Evolutionary conservation across 2,113 vertebrate genomes (phyloP).

Genomic region (Pelusios castaneus): DNA sequence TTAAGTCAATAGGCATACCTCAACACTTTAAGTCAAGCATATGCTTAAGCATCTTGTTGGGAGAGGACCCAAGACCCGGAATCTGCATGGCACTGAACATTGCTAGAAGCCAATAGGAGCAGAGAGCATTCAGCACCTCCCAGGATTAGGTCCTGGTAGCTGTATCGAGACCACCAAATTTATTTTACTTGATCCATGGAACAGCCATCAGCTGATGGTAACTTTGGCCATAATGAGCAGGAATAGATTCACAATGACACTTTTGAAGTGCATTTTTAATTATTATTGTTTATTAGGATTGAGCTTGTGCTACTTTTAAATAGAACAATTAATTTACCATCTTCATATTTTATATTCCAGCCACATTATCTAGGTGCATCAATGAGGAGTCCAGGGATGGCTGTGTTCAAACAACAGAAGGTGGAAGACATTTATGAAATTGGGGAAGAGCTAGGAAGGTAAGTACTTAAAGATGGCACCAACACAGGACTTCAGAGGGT

Average conservation of each 20-base stretch:
- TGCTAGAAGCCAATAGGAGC: not conserved
- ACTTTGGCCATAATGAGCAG: not conserved
- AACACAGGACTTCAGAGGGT: not conserved
- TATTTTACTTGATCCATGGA: not conserved
- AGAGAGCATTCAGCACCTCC: not conserved
- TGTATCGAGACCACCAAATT: not conserved
- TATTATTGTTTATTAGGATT: not conserved
- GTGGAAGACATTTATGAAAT: constrained; percentile 94
- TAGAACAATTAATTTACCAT: not conserved
- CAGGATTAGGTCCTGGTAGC: not conserved
- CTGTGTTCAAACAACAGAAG: constrained; percentile 92
- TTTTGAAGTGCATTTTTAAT: not conserved
- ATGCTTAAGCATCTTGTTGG: not conserved
- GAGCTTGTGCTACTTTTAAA: not conserved
- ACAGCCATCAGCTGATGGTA: not conserved
- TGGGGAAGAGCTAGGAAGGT: constrained; percentile 93
- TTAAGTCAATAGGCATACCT: not conserved
- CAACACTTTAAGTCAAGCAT: not conserved
- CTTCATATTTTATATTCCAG: constrained; percentile 50
- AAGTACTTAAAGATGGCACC: constrained; percentile 31
- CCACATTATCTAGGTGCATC: constrained; percentile 57
- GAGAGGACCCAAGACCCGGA: not conserved
- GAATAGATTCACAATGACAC: not conserved
- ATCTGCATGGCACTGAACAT: not conserved
- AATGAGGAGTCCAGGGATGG: constrained; percentile 90